Conservation (phyloP, 2,888 invertebrate species). For the Priocnemis perturbator region DNA sequence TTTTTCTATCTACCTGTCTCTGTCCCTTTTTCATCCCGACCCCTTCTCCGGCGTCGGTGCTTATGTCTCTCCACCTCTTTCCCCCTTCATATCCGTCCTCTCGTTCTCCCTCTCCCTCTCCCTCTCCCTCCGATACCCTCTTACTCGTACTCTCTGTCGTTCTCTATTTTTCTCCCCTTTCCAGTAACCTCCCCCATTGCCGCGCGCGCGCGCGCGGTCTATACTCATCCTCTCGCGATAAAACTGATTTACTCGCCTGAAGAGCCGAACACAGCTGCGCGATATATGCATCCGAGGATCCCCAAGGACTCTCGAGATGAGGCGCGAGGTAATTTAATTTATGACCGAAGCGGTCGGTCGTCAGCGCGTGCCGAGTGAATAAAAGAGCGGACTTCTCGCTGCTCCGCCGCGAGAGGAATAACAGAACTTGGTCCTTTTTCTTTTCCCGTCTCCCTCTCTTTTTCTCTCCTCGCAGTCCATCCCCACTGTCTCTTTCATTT, state of each 20-base stretch:
- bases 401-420: constrained; percentile 9
- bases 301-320: constrained; percentile 22
- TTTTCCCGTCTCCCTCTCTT: constrained; percentile 11
- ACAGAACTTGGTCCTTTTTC: neutral
- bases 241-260: constrained; percentile 33
- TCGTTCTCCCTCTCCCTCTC: constrained; percentile 14
- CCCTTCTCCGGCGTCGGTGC: neutral
- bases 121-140: constrained; percentile 2
- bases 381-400: constrained; percentile 26
- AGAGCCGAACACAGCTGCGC: constrained; percentile 47
- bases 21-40: constrained; percentile 6
- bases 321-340: constrained; percentile 54
- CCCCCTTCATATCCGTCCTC: neutral
- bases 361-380: constrained; percentile 56
- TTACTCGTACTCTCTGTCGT: neutral
- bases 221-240: constrained; percentile 20
- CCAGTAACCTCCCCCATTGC: too few relatives aligned
- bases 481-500: neutral
- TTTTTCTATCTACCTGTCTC: neutral
- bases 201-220: too few relatives aligned
- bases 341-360: constrained; percentile 54
- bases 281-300: constrained; percentile 47
- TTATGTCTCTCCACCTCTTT: constrained; percentile 16
- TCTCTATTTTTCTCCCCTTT: constrained; percentile 10
- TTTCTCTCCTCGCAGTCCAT: neutral